Evolutionary conservation across 2,113 vertebrate genomes (phyloP).

Genomic region (Trachemys scripta): DNA sequence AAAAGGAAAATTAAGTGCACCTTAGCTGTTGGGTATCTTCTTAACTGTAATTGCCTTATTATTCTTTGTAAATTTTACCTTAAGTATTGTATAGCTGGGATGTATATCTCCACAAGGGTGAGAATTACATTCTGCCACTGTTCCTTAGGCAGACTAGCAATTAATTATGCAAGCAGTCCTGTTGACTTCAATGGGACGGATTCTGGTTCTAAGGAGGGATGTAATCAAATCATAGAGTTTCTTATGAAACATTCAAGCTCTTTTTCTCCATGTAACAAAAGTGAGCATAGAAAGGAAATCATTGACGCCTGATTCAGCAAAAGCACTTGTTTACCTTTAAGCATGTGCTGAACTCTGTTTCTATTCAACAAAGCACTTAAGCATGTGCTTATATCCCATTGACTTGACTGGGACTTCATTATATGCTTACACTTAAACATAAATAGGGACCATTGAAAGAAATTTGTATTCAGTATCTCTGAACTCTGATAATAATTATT

Average conservation of each 20-base stretch:
- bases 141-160: background rate
- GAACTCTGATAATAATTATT: background rate
- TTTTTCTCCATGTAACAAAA: background rate
- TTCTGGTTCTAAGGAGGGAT: background rate
- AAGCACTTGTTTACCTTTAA: background rate
- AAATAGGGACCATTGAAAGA: background rate
- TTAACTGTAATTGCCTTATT: background rate
- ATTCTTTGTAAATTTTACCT: background rate
- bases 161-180: background rate
- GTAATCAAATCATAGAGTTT: background rate
- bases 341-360: background rate
- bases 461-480: background rate
- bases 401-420: background rate
- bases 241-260: background rate
- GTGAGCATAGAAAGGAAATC: background rate
- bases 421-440: background rate
- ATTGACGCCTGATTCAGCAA: background rate
- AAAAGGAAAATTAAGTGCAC: conserved; percentile 19
- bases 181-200: background rate
- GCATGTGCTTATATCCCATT: background rate
- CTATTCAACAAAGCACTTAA: background rate
- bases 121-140: background rate
- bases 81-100: background rate
- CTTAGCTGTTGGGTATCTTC: conserved; percentile 23
- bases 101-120: background rate